Evolutionary conservation across 2,888 invertebrate genomes (phyloP).

Genomic region (Microdon myrmicae): DNA sequence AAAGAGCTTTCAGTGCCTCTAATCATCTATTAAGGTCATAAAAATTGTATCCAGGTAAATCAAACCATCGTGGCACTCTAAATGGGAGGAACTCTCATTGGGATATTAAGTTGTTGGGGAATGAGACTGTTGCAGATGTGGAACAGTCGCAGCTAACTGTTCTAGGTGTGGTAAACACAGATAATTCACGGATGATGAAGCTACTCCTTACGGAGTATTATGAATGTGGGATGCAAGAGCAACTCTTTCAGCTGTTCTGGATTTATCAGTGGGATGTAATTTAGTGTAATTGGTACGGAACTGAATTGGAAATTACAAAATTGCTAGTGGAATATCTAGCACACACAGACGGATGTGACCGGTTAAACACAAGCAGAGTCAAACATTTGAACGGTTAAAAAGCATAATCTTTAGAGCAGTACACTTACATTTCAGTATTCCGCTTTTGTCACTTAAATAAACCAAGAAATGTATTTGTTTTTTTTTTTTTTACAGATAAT

Average conservation of each 20-base stretch:
- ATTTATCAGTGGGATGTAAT: neutral
- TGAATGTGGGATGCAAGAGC: neutral
- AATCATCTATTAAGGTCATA: slow-evolving; percentile 16
- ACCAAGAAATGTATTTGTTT: too few species aligned
- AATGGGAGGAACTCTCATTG: neutral
- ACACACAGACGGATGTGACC: too few species aligned
- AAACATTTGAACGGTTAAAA: too few species aligned
- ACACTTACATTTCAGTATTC: too few species aligned
- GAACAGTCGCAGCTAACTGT: slow-evolving; percentile 6
- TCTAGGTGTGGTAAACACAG: slow-evolving; percentile 13
- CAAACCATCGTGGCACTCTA: neutral
- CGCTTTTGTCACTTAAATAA: too few species aligned
- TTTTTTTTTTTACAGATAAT: too few species aligned
- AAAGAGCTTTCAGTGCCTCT: slow-evolving; percentile 14
- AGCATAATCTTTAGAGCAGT: too few species aligned
- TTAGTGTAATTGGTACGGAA: neutral
- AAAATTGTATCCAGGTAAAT: slow-evolving; percentile 9
- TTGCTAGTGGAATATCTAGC: too few species aligned
- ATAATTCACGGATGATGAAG: slow-evolving; percentile 5
- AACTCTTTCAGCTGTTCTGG: too few species aligned
- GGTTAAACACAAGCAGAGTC: too few species aligned
- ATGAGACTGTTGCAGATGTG: neutral
- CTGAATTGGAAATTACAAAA: neutral
- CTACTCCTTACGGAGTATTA: slow-evolving; percentile 1
- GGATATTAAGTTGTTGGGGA: slow-evolving; percentile 5